phyloP scores from a whole-genome alignment of 92 coral and sea anemone species.

The Blastomussa wellsi region DNA sequence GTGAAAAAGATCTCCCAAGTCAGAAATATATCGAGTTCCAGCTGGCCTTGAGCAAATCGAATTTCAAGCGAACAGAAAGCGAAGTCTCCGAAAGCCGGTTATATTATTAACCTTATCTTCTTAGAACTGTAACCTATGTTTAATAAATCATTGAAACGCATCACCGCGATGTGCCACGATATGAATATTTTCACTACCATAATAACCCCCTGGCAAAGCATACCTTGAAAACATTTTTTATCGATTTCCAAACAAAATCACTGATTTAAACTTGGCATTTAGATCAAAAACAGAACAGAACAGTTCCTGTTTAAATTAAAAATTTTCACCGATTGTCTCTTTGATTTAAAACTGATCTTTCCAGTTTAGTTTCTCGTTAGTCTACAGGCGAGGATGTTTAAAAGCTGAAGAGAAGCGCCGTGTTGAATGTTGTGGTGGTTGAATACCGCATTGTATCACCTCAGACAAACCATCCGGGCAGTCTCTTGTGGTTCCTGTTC shows the following conservation, averaged over 20 bases:
- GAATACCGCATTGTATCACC: slow-evolving; percentile 8
- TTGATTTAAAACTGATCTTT: background rate
- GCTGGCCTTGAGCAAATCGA: background rate
- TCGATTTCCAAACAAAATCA: background rate
- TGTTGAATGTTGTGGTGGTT: background rate
- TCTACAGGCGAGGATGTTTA: background rate
- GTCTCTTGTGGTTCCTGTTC: background rate
- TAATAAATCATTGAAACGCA: slow-evolving; percentile 36
- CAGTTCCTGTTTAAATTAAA: background rate
- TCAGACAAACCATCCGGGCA: slow-evolving; percentile 6
- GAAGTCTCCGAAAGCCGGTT: background rate
- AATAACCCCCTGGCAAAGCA: background rate
- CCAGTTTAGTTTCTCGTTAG: background rate
- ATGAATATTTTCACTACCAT: slow-evolving; percentile 21
- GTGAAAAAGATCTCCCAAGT: background rate
- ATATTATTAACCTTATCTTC: background rate
- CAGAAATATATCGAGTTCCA: background rate
- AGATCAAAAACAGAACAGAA: background rate
- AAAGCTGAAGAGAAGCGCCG: background rate
- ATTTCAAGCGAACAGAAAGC: background rate
- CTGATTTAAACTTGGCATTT: background rate
- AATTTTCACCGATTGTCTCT: background rate
- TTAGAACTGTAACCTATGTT: background rate
- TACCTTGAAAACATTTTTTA: background rate
- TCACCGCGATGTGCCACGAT: background rate